Percentiles rank a stretch among this genome's conserved stretches.
Conservation (phyloP, 2,797 vertebrate species). For the Gephyroberyx darwinii region DNA sequence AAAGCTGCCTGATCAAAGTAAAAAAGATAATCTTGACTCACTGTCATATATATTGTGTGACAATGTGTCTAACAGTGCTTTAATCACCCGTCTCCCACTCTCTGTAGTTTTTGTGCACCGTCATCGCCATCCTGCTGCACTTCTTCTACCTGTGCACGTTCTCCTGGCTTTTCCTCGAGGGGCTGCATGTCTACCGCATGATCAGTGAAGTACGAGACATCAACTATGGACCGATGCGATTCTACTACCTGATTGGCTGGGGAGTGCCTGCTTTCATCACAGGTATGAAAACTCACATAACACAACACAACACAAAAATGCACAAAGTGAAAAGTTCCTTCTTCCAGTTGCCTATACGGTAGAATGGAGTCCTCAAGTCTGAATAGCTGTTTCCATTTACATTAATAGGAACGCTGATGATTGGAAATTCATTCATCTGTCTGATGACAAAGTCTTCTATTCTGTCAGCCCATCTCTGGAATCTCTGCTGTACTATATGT, state of each 20-base stretch:
- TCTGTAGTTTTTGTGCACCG: slow-evolving; percentile 90
- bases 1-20: background rate
- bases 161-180: slow-evolving; percentile 94
- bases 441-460: no score
- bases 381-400: no score
- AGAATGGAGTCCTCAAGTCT: no score
- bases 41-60: no score
- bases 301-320: background rate
- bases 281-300: slow-evolving; percentile 71
- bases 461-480: no score
- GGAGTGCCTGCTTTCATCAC: slow-evolving; percentile 95
- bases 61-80: background rate
- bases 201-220: slow-evolving; percentile 91
- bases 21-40: background rate
- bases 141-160: slow-evolving; percentile 96
- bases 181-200: slow-evolving; percentile 92
- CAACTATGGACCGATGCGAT: slow-evolving; percentile 94
- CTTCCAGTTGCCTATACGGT: no score
- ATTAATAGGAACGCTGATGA: no score
- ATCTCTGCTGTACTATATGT: no score
- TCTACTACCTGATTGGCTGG: slow-evolving; percentile 97
- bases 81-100: background rate
- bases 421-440: no score
- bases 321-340: no score
- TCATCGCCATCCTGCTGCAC: slow-evolving; percentile 96